Evolutionary conservation across 35 echinoderm and acorn worm genomes (phyloP), one percentile per base, ranked within the genome.

Genomic region (Apostichopus californicus): DNA sequence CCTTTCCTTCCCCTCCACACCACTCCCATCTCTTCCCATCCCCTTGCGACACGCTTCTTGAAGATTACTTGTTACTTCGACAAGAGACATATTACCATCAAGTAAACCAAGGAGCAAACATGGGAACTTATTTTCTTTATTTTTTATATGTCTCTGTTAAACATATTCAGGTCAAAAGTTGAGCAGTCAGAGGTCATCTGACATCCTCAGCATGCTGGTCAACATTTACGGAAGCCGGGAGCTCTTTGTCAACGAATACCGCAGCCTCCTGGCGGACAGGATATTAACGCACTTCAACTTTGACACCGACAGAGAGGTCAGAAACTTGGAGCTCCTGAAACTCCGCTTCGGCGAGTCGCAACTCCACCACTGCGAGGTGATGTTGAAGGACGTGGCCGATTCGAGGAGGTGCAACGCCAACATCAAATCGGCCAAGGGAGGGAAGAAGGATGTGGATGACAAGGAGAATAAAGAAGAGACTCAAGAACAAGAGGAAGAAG

Each of bases 341-440:
- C 87, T 99, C 6, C 53, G 97, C 9, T 99, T 99, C 64, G 97
- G 97, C 0, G 97, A 99, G 92, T 92, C 97, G 5, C 97, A 99
- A 70, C 92, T 99, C 3, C 97, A 99, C 78, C 95, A 96, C 72
- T 99, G 97, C 80, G 97, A 96, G 71, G 96, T 99, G 13, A 99
- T 99, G 95, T 89, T 99, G 56, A 99, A 99, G 65, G 97, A 99
- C 81, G 97, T 99, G 18, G 97, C 95, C 9, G 97, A 99, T 79
- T 99, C 97, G 6, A 94, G 91, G 90, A 92, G 94, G 79, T 96
- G 95, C 34, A 99, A 99, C 80, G 53, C 93, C 66, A 94, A 99
- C 85, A 95, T 99, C 21, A 77, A 58, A n/a, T 77, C 72, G 15
- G 52, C 72, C 54, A 77, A 91, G 34, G 77, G 77, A 6, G 54